phyloP scores from a whole-genome alignment of 30 jellyfish, hydroid and myxozoan species.

The Mastigias papua region DNA sequence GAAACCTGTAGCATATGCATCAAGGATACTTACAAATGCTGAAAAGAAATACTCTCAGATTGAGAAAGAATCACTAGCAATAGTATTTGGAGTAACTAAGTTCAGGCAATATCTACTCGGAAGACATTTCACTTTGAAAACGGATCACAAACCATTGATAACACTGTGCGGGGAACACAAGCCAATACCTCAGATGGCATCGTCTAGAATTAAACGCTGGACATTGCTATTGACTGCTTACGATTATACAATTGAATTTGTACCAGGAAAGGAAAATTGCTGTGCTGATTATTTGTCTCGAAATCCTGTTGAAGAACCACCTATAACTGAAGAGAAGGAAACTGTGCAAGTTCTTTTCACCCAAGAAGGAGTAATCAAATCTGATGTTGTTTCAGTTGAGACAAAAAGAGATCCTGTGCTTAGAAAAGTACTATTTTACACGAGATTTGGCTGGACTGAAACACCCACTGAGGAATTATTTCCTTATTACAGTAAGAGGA shows the following conservation, averaged over 20 bases:
- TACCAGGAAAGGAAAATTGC: constrained; percentile 19
- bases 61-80: background rate
- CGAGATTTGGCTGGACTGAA: constrained; percentile 35
- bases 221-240: background rate
- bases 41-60: constrained; percentile 48
- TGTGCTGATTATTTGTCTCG: constrained; percentile 11
- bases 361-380: constrained; percentile 37
- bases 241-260: background rate
- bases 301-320: constrained; percentile 20
- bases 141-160: background rate
- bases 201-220: background rate
- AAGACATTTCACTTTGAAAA: background rate
- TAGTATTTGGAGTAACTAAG: background rate
- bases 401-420: constrained; percentile 21
- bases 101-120: background rate
- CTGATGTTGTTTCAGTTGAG: constrained; percentile 37
- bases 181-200: background rate
- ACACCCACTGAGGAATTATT: constrained; percentile 13
- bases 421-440: constrained; percentile 29
- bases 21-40: constrained; percentile 39
- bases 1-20: constrained; percentile 37
- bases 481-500: constrained; percentile 20
- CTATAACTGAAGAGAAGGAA: constrained; percentile 28
- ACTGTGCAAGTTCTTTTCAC: constrained; percentile 26
- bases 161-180: background rate